phyloP scores from a whole-genome alignment of 2,888 invertebrate genomes.

The Heliconius ismenius region DNA sequence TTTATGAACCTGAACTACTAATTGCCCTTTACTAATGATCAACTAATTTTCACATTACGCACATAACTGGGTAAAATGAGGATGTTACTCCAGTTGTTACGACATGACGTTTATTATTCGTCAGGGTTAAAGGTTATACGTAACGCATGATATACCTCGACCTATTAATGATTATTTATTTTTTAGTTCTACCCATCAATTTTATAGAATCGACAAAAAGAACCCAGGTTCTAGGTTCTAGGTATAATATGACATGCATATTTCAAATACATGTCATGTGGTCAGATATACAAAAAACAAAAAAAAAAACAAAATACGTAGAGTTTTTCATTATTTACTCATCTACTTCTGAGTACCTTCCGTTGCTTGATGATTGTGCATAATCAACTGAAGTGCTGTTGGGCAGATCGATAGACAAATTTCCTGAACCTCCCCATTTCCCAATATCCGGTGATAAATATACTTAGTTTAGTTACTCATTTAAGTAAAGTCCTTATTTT shows the following conservation, averaged over 20 bases:
- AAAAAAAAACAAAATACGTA: too few relatives aligned
- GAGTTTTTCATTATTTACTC: too few relatives aligned
- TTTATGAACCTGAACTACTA: slow-evolving; percentile 47
- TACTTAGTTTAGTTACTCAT: neutral
- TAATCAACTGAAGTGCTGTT: slow-evolving; percentile 66
- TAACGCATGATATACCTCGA: neutral
- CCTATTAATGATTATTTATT: neutral
- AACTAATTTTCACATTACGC: slow-evolving; percentile 51
- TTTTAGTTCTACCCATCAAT: neutral
- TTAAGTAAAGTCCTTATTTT: neutral
- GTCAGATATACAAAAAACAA: too few relatives aligned
- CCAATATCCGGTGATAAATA: slow-evolving; percentile 69
- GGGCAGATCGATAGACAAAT: slow-evolving; percentile 63
- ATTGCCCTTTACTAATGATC: slow-evolving; percentile 51
- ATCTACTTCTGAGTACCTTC: neutral
- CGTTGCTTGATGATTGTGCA: slow-evolving; percentile 54
- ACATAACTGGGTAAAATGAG: slow-evolving; percentile 46
- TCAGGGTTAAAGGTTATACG: slow-evolving; percentile 35
- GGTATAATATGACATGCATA: too few relatives aligned
- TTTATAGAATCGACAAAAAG: neutral
- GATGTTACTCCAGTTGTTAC: slow-evolving; percentile 43
- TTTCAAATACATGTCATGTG: too few relatives aligned
- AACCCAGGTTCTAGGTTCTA: too few relatives aligned
- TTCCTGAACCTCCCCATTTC: slow-evolving; percentile 77
- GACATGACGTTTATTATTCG: slow-evolving; percentile 38